Evolutionary conservation across 2,797 vertebrate species (phyloP).

Genomic region (Bufotes viridis): DNA sequence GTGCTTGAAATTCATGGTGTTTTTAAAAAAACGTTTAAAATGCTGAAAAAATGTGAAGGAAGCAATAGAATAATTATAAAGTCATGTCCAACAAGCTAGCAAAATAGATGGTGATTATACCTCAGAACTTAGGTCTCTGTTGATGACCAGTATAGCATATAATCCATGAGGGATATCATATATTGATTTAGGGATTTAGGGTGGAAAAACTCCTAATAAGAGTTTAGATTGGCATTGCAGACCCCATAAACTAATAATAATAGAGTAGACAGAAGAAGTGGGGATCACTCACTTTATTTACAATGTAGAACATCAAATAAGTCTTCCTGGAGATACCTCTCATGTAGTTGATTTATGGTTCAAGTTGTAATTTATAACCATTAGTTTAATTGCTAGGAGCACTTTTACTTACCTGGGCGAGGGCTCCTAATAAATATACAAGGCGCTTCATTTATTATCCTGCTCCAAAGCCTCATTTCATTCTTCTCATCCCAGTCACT

Average conservation of each 20-base stretch:
- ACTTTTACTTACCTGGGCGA: constrained; percentile 39
- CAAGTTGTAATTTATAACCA: constrained; percentile 14
- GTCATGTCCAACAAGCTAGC: too few relatives aligned
- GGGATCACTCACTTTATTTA: neutral
- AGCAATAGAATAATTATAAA: too few relatives aligned
- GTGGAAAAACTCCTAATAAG: neutral
- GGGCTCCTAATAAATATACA: constrained; percentile 26
- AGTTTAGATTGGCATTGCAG: neutral
- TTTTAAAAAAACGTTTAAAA: too few relatives aligned
- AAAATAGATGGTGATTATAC: neutral
- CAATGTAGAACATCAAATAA: neutral
- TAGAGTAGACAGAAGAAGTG: neutral
- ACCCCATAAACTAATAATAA: neutral
- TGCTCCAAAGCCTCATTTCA: constrained; percentile 9
- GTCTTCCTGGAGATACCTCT: constrained; percentile 6
- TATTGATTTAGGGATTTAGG: too few relatives aligned
- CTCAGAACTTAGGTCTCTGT: neutral
- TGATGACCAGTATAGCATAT: neutral
- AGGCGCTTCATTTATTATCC: constrained; percentile 23
- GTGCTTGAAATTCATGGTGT: too few relatives aligned
- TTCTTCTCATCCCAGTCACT: constrained; percentile 19
- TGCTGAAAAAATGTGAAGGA: too few relatives aligned
- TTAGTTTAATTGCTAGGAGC: constrained; percentile 29
- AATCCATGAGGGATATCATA: neutral
- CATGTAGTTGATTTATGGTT: constrained; percentile 5